Evolutionary conservation across 2,113 vertebrate genomes (phyloP).

Genomic region (Oreochromis tanganicae): DNA sequence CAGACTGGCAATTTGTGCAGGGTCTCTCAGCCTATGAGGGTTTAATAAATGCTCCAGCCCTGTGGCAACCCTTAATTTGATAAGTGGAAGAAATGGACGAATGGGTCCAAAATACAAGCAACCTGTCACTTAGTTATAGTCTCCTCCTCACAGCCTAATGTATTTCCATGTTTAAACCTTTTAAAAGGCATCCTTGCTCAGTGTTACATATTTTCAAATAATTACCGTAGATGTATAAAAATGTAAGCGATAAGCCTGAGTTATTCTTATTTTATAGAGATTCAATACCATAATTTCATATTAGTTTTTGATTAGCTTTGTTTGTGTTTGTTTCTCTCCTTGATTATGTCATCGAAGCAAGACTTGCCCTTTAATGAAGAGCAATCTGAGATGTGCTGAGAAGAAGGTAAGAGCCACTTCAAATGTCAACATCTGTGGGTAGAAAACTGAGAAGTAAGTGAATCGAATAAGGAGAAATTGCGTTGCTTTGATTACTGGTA

Average conservation of each 20-base stretch:
- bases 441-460: neutral
- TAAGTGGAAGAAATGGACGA: neutral
- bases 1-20: neutral
- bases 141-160: neutral
- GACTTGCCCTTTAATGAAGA: neutral
- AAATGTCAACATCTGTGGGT: neutral
- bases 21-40: neutral
- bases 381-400: neutral
- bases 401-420: neutral
- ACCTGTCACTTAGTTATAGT: neutral
- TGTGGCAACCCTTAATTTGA: neutral
- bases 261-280: neutral
- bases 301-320: neutral
- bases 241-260: neutral
- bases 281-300: neutral
- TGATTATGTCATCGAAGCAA: neutral
- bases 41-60: neutral
- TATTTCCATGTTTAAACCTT: neutral
- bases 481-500: neutral
- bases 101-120: neutral
- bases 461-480: neutral
- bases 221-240: neutral
- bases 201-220: neutral
- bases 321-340: neutral
- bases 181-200: neutral